These are phyloP conservation scores for Sinohyriopsis cumingii DNA, from an alignment of 2,888 invertebrate genomes.

Conservation along the genomic window DNA sequence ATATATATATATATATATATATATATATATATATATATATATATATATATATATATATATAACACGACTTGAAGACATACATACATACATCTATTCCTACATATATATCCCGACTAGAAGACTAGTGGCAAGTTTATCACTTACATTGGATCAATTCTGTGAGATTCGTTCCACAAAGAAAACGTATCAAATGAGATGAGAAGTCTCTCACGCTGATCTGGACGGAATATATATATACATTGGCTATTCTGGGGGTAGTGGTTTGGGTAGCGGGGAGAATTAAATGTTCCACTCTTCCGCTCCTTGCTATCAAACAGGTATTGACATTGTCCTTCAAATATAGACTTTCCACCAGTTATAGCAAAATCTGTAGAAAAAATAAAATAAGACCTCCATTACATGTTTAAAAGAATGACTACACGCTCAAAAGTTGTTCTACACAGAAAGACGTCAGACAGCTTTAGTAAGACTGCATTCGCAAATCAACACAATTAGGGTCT, in stretches of 20 bases:
- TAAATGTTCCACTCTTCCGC: slow-evolving; percentile 77
- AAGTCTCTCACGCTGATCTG: slow-evolving; percentile 61
- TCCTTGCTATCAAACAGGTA: slow-evolving; percentile 83
- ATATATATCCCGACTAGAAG: too few species aligned
- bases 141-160: slow-evolving; percentile 31
- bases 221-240: slow-evolving; percentile 73
- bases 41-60: too few species aligned
- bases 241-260: slow-evolving; percentile 71
- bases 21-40: slow-evolving; percentile 20
- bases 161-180: slow-evolving; percentile 13
- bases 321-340: slow-evolving; percentile 89
- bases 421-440: background rate
- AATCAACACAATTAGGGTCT: too few species aligned
- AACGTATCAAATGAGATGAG: slow-evolving; percentile 67
- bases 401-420: background rate
- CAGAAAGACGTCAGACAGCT: background rate
- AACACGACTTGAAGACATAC: too few species aligned
- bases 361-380: slow-evolving; percentile 84
- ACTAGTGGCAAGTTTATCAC: slow-evolving; percentile 15
- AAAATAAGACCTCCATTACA: slow-evolving; percentile 53
- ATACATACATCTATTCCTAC: too few species aligned
- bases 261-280: slow-evolving; percentile 84
- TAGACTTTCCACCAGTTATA: slow-evolving; percentile 90
- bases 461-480: background rate
- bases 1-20: background rate